Evolutionary conservation across 2,888 invertebrate genomes (phyloP).

Genomic region (Philereme vetulata): DNA sequence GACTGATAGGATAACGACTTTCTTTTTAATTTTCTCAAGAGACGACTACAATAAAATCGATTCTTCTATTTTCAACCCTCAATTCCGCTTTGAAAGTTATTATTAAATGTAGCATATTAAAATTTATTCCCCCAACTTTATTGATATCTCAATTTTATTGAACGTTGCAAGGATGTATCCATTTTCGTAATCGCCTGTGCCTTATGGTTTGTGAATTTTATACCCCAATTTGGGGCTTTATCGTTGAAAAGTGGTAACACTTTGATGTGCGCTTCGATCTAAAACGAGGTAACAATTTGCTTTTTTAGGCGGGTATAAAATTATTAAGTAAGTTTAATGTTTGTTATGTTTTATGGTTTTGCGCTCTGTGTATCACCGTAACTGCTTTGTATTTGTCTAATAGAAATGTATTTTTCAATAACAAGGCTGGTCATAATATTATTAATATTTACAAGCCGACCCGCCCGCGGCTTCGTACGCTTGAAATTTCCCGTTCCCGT

Average conservation of each 20-base stretch:
- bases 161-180: slow-evolving; percentile 41
- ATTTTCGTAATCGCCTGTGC: slow-evolving; percentile 49
- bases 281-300: background rate
- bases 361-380: no score
- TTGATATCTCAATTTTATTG: slow-evolving; percentile 61
- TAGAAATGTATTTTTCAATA: no score
- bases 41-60: slow-evolving; percentile 36
- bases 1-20: no score
- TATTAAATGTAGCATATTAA: slow-evolving; percentile 80
- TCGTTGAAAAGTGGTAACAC: slow-evolving; percentile 52
- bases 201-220: slow-evolving; percentile 62
- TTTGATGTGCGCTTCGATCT: slow-evolving; percentile 16
- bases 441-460: no score
- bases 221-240: slow-evolving; percentile 27
- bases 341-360: no score
- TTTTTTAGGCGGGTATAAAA: background rate
- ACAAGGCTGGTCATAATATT: no score
- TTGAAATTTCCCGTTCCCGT: no score
- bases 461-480: no score
- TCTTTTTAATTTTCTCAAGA: background rate
- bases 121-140: slow-evolving; percentile 56
- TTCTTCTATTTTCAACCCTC: slow-evolving; percentile 49
- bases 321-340: background rate
- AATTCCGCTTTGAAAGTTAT: slow-evolving; percentile 60
- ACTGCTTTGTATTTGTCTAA: no score